Conservation (phyloP, 2,113 vertebrate species). For the Aleadryas rufinucha region DNA sequence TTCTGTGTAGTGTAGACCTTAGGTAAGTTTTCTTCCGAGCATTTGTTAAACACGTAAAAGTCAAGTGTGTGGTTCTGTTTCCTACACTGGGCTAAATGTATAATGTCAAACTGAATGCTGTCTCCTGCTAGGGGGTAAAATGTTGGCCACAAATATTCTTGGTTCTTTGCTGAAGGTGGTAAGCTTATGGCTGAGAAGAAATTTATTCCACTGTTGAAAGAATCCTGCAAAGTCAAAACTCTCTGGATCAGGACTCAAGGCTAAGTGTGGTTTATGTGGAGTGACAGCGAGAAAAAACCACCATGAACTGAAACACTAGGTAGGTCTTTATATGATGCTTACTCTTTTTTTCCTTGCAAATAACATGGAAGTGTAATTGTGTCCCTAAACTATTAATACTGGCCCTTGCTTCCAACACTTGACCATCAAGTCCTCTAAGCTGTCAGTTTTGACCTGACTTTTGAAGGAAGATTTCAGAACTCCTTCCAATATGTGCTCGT, state of each 20-base stretch:
- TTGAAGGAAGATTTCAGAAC: not conserved
- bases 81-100: not conserved
- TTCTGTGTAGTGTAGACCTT: not conserved
- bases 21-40: not conserved
- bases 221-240: not conserved
- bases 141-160: not conserved
- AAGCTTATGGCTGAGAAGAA: not conserved
- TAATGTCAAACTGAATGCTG: not conserved
- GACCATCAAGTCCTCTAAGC: not conserved
- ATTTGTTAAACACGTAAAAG: not conserved
- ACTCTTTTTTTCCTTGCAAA: not conserved
- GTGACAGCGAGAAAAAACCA: not conserved
- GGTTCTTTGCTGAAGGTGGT: not conserved
- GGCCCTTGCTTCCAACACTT: not conserved
- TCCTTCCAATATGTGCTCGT: not conserved
- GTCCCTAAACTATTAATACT: not conserved
- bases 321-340: not conserved
- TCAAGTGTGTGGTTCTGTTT: not conserved
- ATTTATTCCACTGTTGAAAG: not conserved
- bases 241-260: not conserved
- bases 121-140: not conserved
- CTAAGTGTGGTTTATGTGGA: not conserved
- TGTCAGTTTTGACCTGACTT: not conserved
- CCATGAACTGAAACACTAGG: not conserved
- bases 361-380: not conserved